A percentile compares a stretch with the other conserved stretches of the same genome.
Evolutionary conservation across 2,888 invertebrate genomes (phyloP).

Genomic region (Scelioninae gen. 1): DNA sequence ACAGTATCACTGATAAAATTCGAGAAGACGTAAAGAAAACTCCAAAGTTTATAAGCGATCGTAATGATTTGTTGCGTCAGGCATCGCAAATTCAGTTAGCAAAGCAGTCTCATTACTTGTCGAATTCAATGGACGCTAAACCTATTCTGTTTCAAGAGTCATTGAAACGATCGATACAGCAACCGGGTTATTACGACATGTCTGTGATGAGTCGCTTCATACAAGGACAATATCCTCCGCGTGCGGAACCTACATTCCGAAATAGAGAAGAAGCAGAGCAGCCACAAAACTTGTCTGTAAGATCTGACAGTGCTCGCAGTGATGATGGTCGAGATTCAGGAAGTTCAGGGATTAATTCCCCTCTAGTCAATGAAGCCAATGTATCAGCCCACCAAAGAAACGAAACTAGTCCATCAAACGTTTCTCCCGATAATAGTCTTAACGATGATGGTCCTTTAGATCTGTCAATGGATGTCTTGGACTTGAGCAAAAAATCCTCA

Average conservation of each 20-base stretch:
- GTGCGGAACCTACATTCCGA: constrained; percentile 72
- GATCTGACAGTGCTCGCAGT: constrained; percentile 78
- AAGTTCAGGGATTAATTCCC: constrained; percentile 79
- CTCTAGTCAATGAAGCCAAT: constrained; percentile 82
- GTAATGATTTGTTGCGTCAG: constrained; percentile 73
- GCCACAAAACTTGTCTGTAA: constrained; percentile 72
- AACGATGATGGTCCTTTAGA: constrained; percentile 87
- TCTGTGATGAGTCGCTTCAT: constrained; percentile 61
- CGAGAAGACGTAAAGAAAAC: constrained; percentile 80
- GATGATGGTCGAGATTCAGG: constrained; percentile 84
- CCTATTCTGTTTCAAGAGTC: constrained; percentile 48
- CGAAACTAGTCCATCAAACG: constrained; percentile 80
- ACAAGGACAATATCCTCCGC: constrained; percentile 68
- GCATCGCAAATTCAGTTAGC: constrained; percentile 73
- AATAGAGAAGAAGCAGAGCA: constrained; percentile 70
- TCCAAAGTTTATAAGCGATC: constrained; percentile 76
- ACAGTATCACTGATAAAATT: constrained; percentile 79
- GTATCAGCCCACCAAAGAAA: constrained; percentile 80
- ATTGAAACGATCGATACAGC: constrained; percentile 48
- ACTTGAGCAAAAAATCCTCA: constrained; percentile 90
- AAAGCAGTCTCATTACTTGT: constrained; percentile 63
- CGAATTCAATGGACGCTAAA: constrained; percentile 44
- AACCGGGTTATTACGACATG: constrained; percentile 66
- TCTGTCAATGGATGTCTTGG: constrained; percentile 91
- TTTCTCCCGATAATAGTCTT: constrained; percentile 65